phyloP scores from a whole-genome alignment of 1,140 invertebrate species.

The Holcopasites calliopsidis region DNA sequence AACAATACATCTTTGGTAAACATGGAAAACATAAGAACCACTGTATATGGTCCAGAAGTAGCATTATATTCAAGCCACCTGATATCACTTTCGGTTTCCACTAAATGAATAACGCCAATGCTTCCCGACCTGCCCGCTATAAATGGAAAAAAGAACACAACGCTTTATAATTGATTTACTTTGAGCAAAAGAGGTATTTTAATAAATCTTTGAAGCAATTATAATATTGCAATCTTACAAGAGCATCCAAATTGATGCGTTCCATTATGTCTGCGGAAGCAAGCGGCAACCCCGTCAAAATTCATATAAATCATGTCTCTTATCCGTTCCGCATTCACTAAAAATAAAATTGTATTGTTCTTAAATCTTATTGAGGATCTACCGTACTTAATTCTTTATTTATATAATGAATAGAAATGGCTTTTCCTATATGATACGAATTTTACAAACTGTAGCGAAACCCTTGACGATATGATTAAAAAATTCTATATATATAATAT shows the following conservation, averaged over 20 bases:
- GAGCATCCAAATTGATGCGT: constrained; percentile 96
- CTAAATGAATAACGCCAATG: constrained; percentile 90
- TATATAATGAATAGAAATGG: neutral
- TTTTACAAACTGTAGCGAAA: neutral
- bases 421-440: neutral
- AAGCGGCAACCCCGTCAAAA: constrained; percentile 86
- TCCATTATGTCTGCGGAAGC: constrained; percentile 93
- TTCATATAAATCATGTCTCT: constrained; percentile 90
- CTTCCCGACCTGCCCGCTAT: constrained; percentile 85
- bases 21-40: constrained; percentile 83
- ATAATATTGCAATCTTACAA: constrained; percentile 82
- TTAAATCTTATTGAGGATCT: neutral
- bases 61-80: constrained; percentile 86
- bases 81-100: constrained; percentile 83
- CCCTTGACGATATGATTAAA: neutral
- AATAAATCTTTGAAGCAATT: neutral
- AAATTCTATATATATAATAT: neutral
- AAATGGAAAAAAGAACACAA: constrained; percentile 57
- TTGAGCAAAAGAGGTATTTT: neutral
- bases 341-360: constrained; percentile 25
- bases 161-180: neutral
- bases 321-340: constrained; percentile 81
- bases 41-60: constrained; percentile 86
- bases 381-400: too few relatives aligned
- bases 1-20: constrained; percentile 81